Evolutionary conservation across 1,140 invertebrate species (phyloP).

Genomic region (Atopsyche davidsoni): DNA sequence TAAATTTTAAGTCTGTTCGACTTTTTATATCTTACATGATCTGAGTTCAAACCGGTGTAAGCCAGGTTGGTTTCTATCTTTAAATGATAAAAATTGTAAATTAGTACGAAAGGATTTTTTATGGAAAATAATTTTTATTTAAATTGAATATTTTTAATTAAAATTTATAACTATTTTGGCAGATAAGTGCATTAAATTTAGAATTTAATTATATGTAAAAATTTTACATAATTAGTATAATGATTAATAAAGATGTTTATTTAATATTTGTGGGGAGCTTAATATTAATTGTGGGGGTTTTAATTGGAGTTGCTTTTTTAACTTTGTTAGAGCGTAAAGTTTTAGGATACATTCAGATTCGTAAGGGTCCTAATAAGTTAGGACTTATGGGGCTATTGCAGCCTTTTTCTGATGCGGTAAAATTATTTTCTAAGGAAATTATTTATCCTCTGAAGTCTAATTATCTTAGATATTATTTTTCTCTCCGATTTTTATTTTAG

Average conservation of each 20-base stretch:
- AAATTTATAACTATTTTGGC: constrained; percentile 50
- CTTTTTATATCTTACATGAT: constrained; percentile 72
- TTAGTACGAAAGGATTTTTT: constrained; percentile 62
- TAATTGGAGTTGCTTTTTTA: constrained; percentile 59
- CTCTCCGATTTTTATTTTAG: constrained; percentile 52
- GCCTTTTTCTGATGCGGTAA: constrained; percentile 61
- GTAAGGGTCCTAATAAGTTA: constrained; percentile 64
- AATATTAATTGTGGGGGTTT: constrained; percentile 48
- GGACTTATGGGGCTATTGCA: constrained; percentile 55
- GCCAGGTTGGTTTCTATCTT: constrained; percentile 35
- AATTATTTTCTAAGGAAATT: constrained; percentile 58
- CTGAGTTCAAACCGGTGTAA: constrained; percentile 38
- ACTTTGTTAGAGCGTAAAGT: constrained; percentile 63
- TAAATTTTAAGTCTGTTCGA: constrained; percentile 66
- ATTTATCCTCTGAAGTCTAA: constrained; percentile 45
- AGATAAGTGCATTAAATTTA: constrained; percentile 60
- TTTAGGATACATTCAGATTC: constrained; percentile 62
- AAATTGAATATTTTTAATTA: too few relatives aligned
- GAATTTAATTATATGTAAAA: constrained; percentile 53
- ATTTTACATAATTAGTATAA: constrained; percentile 46
- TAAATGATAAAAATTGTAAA: constrained; percentile 37
- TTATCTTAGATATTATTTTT: constrained; percentile 51
- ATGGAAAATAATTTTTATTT: too few relatives aligned
- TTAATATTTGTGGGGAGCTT: constrained; percentile 41
- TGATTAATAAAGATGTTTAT: constrained; percentile 41